Conservation (phyloP, 2,797 vertebrate genomes). For the Channallabes apus region DNA sequence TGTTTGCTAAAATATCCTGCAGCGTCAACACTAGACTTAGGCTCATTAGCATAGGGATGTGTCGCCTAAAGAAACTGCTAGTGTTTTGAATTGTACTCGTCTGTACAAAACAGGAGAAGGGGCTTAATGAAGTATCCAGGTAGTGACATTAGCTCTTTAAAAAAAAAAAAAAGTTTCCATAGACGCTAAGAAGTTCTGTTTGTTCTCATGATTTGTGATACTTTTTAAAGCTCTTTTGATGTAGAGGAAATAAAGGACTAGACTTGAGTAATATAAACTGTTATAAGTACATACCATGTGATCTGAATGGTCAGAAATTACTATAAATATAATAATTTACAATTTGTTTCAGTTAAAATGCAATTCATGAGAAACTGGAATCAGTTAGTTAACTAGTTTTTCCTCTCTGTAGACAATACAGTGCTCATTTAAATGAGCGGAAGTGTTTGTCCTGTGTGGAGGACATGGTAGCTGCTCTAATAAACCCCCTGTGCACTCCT, state of each 20-base stretch:
- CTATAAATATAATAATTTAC: too few species aligned
- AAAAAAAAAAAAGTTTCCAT: constrained; percentile 25
- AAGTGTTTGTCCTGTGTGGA: constrained; percentile 52
- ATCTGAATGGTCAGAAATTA: neutral
- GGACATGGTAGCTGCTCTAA: constrained; percentile 54
- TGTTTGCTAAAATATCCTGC: constrained; percentile 68
- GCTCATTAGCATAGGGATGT: constrained; percentile 70
- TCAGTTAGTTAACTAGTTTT: constrained; percentile 5
- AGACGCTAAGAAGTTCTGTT: constrained; percentile 36
- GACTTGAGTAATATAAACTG: constrained; percentile 4
- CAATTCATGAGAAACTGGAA: constrained; percentile 12
- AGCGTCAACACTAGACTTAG: constrained; percentile 71
- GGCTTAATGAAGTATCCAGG: constrained; percentile 52
- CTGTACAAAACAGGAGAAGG: constrained; percentile 41
- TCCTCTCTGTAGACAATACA: constrained; percentile 21
- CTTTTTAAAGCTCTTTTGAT: constrained; percentile 11
- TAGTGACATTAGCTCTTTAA: constrained; percentile 49
- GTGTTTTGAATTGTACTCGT: constrained; percentile 52
- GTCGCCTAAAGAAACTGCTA: constrained; percentile 66
- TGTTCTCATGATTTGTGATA: constrained; percentile 20
- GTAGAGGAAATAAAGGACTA: neutral
- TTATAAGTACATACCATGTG: neutral
- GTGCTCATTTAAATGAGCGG: constrained; percentile 51
- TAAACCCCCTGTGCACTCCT: constrained; percentile 43
- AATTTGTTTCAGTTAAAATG: constrained; percentile 3